phyloP scores from a whole-genome alignment of 2,888 invertebrate species.

The Ennomos fuscantarius region DNA sequence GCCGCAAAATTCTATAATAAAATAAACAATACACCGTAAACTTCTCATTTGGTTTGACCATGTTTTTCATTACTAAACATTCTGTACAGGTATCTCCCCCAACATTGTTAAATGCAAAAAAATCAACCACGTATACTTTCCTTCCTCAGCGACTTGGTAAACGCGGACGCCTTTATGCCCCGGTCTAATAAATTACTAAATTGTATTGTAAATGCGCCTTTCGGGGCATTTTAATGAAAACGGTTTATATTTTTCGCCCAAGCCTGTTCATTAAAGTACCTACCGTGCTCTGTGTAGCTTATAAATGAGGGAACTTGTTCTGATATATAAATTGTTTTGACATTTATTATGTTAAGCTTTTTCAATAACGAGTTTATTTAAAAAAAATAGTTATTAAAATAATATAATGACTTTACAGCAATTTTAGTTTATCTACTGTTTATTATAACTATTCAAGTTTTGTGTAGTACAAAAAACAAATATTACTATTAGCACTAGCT shows the following conservation, averaged over 20 bases:
- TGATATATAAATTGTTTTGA: no score
- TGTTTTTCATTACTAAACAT: no score
- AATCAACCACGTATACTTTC: neutral
- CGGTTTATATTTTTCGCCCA: conserved; percentile 45
- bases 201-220: conserved; percentile 55
- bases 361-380: neutral
- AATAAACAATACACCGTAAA: no score
- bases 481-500: no score
- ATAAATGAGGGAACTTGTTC: no score
- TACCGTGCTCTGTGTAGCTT: neutral
- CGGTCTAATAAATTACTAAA: conserved; percentile 54
- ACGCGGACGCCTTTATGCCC: conserved; percentile 38
- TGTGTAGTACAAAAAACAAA: no score
- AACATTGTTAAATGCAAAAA: conserved; percentile 9
- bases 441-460: no score
- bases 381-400: neutral
- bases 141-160: conserved; percentile 20
- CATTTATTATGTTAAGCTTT: neutral
- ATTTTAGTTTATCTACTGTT: no score
- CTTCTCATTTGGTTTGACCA: no score
- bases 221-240: conserved; percentile 53
- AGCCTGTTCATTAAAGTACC: conserved; percentile 5
- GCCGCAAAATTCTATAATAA: no score
- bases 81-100: neutral
- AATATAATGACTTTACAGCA: no score